phyloP scores from a whole-genome alignment of 2,888 invertebrate genomes.

The Cosmorhoe ocellata region DNA sequence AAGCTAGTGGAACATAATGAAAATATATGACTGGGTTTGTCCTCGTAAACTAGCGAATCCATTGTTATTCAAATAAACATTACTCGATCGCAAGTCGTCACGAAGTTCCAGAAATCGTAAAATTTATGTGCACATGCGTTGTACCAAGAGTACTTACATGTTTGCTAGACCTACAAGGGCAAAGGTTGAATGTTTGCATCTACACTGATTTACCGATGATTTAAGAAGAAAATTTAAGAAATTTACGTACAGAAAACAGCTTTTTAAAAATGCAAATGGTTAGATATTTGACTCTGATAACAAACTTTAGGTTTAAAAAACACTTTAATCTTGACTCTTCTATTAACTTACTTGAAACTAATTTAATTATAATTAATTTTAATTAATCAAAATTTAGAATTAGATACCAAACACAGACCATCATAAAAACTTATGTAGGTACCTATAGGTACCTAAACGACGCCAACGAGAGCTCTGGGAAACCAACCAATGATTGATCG shows the following conservation, averaged over 20 bases:
- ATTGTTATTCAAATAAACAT: slow-evolving; percentile 74
- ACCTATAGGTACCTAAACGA: slow-evolving; percentile 28
- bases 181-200: slow-evolving; percentile 15
- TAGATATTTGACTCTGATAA: too few relatives aligned
- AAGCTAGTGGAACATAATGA: slow-evolving; percentile 75
- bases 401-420: neutral
- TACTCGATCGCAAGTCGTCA: slow-evolving; percentile 63
- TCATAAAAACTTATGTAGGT: too few relatives aligned
- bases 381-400: too few relatives aligned
- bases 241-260: too few relatives aligned
- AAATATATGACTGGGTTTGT: slow-evolving; percentile 68
- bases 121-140: slow-evolving; percentile 42
- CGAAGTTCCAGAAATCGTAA: slow-evolving; percentile 64
- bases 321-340: too few relatives aligned
- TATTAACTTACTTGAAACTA: too few relatives aligned
- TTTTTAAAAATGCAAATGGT: too few relatives aligned
- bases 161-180: slow-evolving; percentile 30
- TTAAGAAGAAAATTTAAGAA: too few relatives aligned
- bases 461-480: slow-evolving; percentile 28
- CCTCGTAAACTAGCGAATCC: slow-evolving; percentile 65
- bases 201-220: too few relatives aligned
- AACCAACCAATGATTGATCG: slow-evolving; percentile 53
- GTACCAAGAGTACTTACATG: slow-evolving; percentile 26
- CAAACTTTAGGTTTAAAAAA: too few relatives aligned
- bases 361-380: too few relatives aligned